Evolutionary conservation across 1,140 invertebrate species (phyloP).

Genomic region (Acromyrmex heyeri): DNA sequence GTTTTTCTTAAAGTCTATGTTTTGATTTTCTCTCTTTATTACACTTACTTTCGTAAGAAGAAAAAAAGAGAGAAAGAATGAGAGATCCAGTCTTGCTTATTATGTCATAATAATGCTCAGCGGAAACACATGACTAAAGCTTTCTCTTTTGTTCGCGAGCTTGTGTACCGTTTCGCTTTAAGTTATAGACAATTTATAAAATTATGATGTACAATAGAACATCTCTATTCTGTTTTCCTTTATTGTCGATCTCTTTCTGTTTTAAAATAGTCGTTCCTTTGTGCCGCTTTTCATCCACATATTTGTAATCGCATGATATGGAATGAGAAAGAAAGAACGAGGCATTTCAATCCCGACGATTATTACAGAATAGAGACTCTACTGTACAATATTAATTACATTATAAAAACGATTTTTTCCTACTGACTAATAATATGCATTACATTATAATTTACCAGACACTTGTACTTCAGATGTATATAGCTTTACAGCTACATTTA

Average conservation of each 20-base stretch:
- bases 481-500: slow-evolving; percentile 61
- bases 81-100: slow-evolving; percentile 75
- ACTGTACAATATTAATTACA: slow-evolving; percentile 43
- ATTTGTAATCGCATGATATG: neutral
- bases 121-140: slow-evolving; percentile 66
- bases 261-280: neutral
- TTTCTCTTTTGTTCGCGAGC: slow-evolving; percentile 63
- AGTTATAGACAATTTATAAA: slow-evolving; percentile 57
- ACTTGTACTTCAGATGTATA: slow-evolving; percentile 76
- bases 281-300: neutral
- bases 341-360: neutral
- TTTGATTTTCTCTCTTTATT: slow-evolving; percentile 59
- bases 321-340: neutral
- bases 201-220: slow-evolving; percentile 49
- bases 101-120: slow-evolving; percentile 70
- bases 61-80: slow-evolving; percentile 67
- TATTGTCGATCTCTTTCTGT: neutral
- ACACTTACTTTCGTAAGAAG: slow-evolving; percentile 62
- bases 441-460: slow-evolving; percentile 57
- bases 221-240: slow-evolving; percentile 25
- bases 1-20: slow-evolving; percentile 59
- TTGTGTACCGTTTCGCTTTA: slow-evolving; percentile 11
- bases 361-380: slow-evolving; percentile 22
- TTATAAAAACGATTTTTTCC: slow-evolving; percentile 59
- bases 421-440: slow-evolving; percentile 58